These are phyloP conservation scores for Prunella fulvescens DNA, from an alignment of 2,113 vertebrate genomes.

Conservation along the genomic window DNA sequence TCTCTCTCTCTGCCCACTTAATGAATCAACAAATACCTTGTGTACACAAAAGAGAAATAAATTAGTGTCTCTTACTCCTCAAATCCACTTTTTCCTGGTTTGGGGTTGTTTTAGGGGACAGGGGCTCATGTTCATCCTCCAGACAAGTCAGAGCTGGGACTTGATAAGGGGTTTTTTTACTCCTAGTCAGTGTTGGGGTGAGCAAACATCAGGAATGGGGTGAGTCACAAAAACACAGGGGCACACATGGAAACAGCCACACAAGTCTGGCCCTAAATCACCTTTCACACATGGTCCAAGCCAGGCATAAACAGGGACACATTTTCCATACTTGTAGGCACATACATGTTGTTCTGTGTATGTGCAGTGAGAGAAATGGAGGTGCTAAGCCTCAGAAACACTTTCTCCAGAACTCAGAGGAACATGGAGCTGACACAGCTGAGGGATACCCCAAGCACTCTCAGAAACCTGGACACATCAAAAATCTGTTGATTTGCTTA, in stretches of 20 bases:
- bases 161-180: background rate
- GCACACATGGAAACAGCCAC: background rate
- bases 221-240: background rate
- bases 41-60: background rate
- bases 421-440: background rate
- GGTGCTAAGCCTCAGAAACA: background rate
- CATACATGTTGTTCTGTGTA: background rate
- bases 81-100: background rate
- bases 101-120: background rate
- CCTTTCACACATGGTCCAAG: background rate
- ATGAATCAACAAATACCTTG: background rate
- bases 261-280: background rate
- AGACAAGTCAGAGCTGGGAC: background rate
- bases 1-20: background rate
- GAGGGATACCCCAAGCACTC: background rate
- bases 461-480: background rate
- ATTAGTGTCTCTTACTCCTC: background rate
- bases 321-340: background rate
- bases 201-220: background rate
- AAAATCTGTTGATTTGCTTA: background rate
- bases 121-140: background rate
- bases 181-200: background rate
- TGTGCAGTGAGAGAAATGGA: background rate
- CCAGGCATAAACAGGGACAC: background rate
- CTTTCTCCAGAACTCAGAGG: background rate